Base-by-base conservation (phyloP, 2,113 vertebrate species). In the Australoheros scitulus region DNA sequence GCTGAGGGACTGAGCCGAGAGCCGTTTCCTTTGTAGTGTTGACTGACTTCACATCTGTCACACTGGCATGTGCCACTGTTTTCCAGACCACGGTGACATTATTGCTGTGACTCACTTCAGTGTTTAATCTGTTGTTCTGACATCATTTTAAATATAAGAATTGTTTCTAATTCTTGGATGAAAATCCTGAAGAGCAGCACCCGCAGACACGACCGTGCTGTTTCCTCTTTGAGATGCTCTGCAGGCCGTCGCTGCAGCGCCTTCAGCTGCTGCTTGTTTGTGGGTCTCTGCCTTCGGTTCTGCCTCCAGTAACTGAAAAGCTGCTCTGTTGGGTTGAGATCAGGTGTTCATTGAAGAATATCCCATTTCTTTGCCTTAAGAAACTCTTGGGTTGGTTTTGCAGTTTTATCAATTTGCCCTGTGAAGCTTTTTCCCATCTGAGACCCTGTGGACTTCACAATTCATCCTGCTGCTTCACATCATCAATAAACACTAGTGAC, bases 231-330 rank as follows among this genome's bases (percentile, higher is more conserved):
- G 36, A 38, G 36, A 38, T 0, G 64, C 22, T 68, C 26, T 17
- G 22, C 63, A 38, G 36, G 36, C 8, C 8, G 9, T 38, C 36
- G 10, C 63, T 68, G 63, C 38, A 68, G 38, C 63, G 11, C 38
- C 38, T 68, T 68, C 22, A 68, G 64, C 43, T 47, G 14, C 38
- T 68, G 63, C 63, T 68, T 68, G 64, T 68, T 68, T 68, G 64
- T 18, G 64, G 38, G 1, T 24, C 63, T 68, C n/a, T 41, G 22
- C 29, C 29, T 29, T 29, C 29, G 29, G 29, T 29, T 29, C 36
- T 38, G 36, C 36, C 36, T 38, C 9, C 36, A 38, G 7, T 38
- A 38, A 38, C 36, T 10, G 36, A 38, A 38, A 38, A 9, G 8
- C 36, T 38, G 38, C 63, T 65, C 38, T 65, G 63, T 43, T 10